Evolutionary conservation across 2,797 vertebrate genomes (phyloP), one percentile per base, ranked within the genome.

Genomic region (Enteromius trimaculatus): DNA sequence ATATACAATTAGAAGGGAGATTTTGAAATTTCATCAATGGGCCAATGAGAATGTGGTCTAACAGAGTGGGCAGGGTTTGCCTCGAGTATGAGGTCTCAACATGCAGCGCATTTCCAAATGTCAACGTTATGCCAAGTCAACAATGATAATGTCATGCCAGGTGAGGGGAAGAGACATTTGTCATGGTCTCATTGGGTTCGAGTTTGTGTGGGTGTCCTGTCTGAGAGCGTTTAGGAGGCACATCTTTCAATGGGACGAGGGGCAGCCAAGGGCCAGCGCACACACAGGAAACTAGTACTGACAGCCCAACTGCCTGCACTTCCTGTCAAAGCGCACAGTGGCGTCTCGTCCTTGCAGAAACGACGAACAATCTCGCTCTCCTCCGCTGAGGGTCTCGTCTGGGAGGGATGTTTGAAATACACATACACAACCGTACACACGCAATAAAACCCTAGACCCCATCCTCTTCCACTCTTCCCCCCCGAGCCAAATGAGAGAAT

Each of bases 241-340:
- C 31, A 11, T 76, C 44, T 65, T 77, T 79, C 68, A 75, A 64
- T 55, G 23, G 74, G 55, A 77, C 1, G 14, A 75, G 21, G 74
- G 44, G 74, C 79, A 79, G 84, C 80, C 75, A 81, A 65, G 37
- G 34, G 71, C 53, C 58, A 80, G 49, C 13, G 19, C 31, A 29
- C 58, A 80, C 72, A 71, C 55, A 84, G 85, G 78, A 84, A 84
- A 77, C 81, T 58, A 58, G 29, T 64, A 55, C 62, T 77, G 82
- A 84, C 71, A 58, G 66, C 62, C 69, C 29, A 79, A 78, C 82
- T 62, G 60, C 65, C 62, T 68, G 70, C 17, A 65, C 62, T 84
- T 86, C 85, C 85, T 84, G 31, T 80, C 5, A 39, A n/a, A 75
- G 37, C 19, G 10, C 39, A 62, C 49, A 76, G 69, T 58, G 65